A percentile compares a stretch with the other conserved stretches of the same genome.
phyloP scores from a whole-genome alignment of 2,113 vertebrate species.

The Onychostruthus taczanowskii region DNA sequence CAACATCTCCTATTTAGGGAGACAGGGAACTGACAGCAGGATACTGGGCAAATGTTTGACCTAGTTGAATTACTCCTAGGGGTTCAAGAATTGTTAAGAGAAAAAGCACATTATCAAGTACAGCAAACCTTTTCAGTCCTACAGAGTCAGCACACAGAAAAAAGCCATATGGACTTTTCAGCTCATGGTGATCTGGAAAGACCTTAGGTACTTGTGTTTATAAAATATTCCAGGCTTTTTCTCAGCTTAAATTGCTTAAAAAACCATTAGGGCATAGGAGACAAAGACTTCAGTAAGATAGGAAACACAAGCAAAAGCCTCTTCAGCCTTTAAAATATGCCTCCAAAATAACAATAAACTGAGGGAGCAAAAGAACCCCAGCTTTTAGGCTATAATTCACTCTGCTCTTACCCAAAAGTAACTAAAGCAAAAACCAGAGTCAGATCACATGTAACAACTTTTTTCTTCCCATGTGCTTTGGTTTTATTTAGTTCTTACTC shows the following conservation, averaged over 20 bases:
- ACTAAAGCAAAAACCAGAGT: not conserved
- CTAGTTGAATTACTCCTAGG: not conserved
- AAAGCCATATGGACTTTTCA: not conserved
- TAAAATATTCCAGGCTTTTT: not conserved
- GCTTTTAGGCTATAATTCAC: not conserved
- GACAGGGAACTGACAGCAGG: not conserved
- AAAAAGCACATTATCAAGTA: not conserved
- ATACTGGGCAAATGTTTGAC: not conserved
- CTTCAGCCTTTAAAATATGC: not conserved
- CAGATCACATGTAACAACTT: not conserved
- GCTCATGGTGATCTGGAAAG: not conserved
- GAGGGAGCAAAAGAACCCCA: not conserved
- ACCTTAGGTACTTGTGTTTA: not conserved
- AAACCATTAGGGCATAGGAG: not conserved
- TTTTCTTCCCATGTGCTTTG: not conserved
- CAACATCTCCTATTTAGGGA: not conserved
- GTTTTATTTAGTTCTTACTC: not conserved
- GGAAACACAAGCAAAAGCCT: not conserved
- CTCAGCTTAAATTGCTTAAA: not conserved
- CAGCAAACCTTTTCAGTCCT: not conserved
- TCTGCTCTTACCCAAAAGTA: not conserved
- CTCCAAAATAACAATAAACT: not conserved
- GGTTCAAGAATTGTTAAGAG: not conserved
- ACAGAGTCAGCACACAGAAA: not conserved
- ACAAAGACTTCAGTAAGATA: not conserved